Conservation (phyloP, 2,797 vertebrate species). For the Hybognathus amarus region DNA sequence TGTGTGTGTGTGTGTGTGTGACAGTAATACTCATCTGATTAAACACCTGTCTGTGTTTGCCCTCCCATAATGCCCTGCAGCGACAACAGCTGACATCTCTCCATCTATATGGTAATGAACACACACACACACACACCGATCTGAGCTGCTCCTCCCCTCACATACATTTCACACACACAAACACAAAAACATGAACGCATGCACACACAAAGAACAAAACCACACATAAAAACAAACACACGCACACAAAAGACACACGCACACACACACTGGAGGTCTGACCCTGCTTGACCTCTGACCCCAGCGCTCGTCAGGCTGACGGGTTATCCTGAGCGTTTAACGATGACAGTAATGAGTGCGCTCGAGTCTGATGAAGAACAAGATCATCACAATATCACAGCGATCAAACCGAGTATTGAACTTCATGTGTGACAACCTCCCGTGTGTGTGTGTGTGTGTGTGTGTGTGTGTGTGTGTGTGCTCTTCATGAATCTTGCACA, state of each 20-base stretch:
- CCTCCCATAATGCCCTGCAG: conserved; percentile 10
- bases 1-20: not conserved
- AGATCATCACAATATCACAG: not conserved
- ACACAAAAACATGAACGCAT: too few relatives aligned
- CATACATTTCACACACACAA: too few relatives aligned
- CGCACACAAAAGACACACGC: too few relatives aligned
- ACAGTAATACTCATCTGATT: not conserved
- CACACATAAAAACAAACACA: too few relatives aligned
- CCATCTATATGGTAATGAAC: conserved; percentile 14
- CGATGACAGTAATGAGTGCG: not conserved
- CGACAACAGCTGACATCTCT: conserved; percentile 5
- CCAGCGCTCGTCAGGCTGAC: not conserved
- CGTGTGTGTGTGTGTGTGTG: too few relatives aligned
- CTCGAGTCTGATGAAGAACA: not conserved
- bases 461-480: too few relatives aligned
- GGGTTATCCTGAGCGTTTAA: not conserved
- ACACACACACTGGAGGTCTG: not conserved
- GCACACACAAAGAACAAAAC: too few relatives aligned
- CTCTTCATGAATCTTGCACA: too few relatives aligned
- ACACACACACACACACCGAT: not conserved
- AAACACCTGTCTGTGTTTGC: conserved; percentile 16
- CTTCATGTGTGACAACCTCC: too few relatives aligned
- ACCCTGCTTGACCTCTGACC: conserved; percentile 26
- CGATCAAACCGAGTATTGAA: not conserved
- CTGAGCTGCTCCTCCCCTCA: not conserved